phyloP scores from a whole-genome alignment of 2,888 invertebrate species.

The Siphlonurus alternatus region DNA sequence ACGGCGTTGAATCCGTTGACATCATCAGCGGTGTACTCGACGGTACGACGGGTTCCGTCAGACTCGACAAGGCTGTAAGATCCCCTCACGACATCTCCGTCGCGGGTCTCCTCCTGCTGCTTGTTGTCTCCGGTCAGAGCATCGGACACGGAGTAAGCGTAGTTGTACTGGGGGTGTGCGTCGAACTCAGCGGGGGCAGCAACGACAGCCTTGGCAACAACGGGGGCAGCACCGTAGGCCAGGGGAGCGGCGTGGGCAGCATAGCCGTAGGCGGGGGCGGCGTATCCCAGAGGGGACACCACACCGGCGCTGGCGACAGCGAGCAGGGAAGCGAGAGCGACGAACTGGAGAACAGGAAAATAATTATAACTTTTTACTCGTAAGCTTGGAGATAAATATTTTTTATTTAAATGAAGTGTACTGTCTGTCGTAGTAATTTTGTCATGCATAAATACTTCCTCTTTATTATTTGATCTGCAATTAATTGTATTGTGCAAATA shows the following conservation, averaged over 20 bases:
- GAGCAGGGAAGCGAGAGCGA: slow-evolving; percentile 9
- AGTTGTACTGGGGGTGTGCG: slow-evolving; percentile 10
- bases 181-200: slow-evolving; percentile 13
- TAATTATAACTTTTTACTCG: neutral
- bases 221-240: slow-evolving; percentile 5
- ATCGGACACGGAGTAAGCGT: slow-evolving; percentile 8
- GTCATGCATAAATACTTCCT: no score
- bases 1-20: slow-evolving; percentile 11
- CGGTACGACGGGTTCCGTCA: slow-evolving; percentile 10
- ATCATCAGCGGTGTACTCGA: slow-evolving; percentile 10
- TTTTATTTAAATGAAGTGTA: no score
- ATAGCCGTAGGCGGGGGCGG: neutral
- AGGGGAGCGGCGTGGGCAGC: slow-evolving; percentile 5
- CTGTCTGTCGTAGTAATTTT: no score
- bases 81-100: slow-evolving; percentile 9
- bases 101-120: slow-evolving; percentile 9
- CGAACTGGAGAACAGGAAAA: slow-evolving; percentile 5
- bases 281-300: neutral
- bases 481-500: no score
- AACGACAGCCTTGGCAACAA: slow-evolving; percentile 7
- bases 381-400: neutral
- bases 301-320: slow-evolving; percentile 8
- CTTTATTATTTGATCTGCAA: no score
- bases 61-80: slow-evolving; percentile 8
- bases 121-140: slow-evolving; percentile 11